Base-by-base conservation (phyloP, 53 echinoderm and acorn worm species). In the Henricia sp. region DNA sequence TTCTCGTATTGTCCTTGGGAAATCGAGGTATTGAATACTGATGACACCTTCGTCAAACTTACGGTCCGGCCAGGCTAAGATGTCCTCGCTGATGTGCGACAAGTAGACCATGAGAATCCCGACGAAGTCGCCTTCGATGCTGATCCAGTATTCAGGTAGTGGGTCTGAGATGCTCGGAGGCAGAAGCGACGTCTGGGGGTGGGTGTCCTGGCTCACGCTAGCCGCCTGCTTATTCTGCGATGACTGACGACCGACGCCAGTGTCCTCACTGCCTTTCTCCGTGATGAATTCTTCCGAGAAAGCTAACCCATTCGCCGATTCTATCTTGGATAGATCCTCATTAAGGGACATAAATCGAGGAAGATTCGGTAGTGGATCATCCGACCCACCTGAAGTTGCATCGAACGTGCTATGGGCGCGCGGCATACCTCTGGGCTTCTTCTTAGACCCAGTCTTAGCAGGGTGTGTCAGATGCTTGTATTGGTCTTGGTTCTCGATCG, bases 11-110 rank as follows among this genome's bases (percentile, higher is more conserved):
- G 77, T 38, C 12, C 65, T 40, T 3, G 90, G 68, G 27, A 32
- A 52, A 4, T 54, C 70, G 14, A 88, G 63, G 37, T 88, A 97
- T 87, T 97, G 97, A 29, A 97, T 77, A 39, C 82, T 84, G 52
- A 97, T 91, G 39, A 88, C 88, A 8, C 94, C 97, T 56, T 97
- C 97, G 48, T 92, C 90, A 46, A 94, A 87, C 16, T 85, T 67
- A 65, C 94, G 82, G 32, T 77, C 54, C 3, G 92, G 94, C 90
- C 90, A 90, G 19, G 68, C 74, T 32, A 83, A 58, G 3, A 94
- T 89, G 29, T 97, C 92, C 21, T 70, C 67, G 68, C 85, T 83
- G 27, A 97, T 74, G 56, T 94, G 94, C 8, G 93, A 93, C 14
- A 92, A 53, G 44, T 90, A 90, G 30, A 83, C 58, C 41, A 92